These are phyloP conservation scores for Butastur rufipennis DNA, from an alignment of 2,113 vertebrate species.

Conservation along the genomic window DNA sequence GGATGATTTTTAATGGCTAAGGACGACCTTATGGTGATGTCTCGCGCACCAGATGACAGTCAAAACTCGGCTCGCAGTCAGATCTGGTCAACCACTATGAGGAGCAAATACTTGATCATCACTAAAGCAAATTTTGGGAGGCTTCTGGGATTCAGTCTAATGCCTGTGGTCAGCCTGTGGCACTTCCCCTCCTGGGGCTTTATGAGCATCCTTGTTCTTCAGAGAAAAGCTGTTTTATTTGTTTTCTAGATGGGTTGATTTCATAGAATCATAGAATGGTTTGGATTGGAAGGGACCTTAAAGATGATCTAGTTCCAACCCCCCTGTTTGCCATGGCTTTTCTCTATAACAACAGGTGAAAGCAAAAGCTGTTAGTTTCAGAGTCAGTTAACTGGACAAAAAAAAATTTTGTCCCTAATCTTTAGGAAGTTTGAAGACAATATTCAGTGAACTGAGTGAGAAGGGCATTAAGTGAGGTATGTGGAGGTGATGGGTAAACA, in stretches of 20 bases:
- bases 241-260: background rate
- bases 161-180: background rate
- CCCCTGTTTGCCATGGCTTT: background rate
- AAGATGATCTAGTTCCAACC: too few species aligned
- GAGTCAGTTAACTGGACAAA: background rate
- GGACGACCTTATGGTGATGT: background rate
- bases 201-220: too few species aligned
- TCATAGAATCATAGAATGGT: too few species aligned
- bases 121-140: background rate
- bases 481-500: background rate
- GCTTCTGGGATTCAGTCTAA: background rate
- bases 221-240: too few species aligned
- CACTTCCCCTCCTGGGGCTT: accelerated
- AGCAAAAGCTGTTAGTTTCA: background rate
- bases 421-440: background rate
- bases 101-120: background rate
- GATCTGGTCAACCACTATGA: background rate
- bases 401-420: background rate
- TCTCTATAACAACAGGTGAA: background rate
- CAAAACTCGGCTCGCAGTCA: background rate
- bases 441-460: background rate
- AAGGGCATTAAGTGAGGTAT: background rate
- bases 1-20: background rate
- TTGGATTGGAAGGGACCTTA: too few species aligned
- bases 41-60: background rate